Evolutionary conservation across 1,140 invertebrate species (phyloP).

Genomic region (Drosophila miranda): DNA sequence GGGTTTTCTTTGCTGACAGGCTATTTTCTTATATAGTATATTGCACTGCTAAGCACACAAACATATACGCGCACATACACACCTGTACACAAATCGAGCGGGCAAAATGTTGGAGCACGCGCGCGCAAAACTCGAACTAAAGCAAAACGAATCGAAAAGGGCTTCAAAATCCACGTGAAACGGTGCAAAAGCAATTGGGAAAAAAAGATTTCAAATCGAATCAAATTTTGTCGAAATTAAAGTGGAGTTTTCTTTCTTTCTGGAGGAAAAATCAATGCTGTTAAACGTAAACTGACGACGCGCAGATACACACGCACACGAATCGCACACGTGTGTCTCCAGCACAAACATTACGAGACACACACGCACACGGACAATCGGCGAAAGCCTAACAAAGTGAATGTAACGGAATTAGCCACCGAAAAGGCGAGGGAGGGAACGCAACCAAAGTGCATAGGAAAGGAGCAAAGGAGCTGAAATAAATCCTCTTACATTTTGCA

Average conservation of each 20-base stretch:
- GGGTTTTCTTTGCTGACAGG: slow-evolving; percentile 31
- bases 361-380: slow-evolving; percentile 18
- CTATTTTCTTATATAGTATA: slow-evolving; percentile 45
- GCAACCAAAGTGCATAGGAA: background rate
- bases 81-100: slow-evolving; percentile 24
- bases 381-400: slow-evolving; percentile 66
- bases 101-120: slow-evolving; percentile 33
- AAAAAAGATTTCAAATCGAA: slow-evolving; percentile 31
- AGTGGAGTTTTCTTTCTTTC: slow-evolving; percentile 24
- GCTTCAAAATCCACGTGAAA: slow-evolving; percentile 39
- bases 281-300: slow-evolving; percentile 31
- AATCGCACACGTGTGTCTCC: slow-evolving; percentile 51
- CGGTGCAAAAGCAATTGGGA: slow-evolving; percentile 27
- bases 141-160: slow-evolving; percentile 51
- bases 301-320: slow-evolving; percentile 42
- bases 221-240: slow-evolving; percentile 52
- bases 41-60: slow-evolving; percentile 25
- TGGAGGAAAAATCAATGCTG: slow-evolving; percentile 60
- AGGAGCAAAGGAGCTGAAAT: slow-evolving; percentile 1
- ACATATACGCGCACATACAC: slow-evolving; percentile 30
- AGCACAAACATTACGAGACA: slow-evolving; percentile 21
- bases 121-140: slow-evolving; percentile 70
- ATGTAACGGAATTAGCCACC: slow-evolving; percentile 74
- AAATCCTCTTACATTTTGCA: slow-evolving; percentile 48
- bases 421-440: slow-evolving; percentile 42